Base-by-base conservation (phyloP, 2,797 vertebrate genomes). In the Lacerta viridis region DNA sequence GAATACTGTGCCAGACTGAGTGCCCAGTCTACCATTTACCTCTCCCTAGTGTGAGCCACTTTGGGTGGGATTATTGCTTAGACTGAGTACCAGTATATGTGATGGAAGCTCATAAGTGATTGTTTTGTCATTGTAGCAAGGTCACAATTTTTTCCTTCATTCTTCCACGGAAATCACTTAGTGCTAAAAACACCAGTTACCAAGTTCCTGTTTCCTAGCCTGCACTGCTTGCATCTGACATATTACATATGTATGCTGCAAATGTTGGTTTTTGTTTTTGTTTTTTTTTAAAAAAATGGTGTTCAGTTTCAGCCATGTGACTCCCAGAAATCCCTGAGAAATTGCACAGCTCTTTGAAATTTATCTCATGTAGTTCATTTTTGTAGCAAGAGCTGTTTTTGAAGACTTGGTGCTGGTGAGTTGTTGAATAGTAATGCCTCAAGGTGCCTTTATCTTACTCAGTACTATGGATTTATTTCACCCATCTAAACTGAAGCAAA, bases 301-400 rank as follows among this genome's bases (percentile, higher is more conserved):
- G 15, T n/a, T 85, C 68, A 13, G 18, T 85, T 80, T 78, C 59
- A 88, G 61, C 13, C 68, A 74, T 3, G 55, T 55, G 59, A 88
- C 71, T 89, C 29, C 41, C 33, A 87, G 69, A 77, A 23, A 71
- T 43, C 33, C 8, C n/a, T 80, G 46, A 87, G 85, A 89, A 93
- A 86, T n/a, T 39, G n/a, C 2, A 3, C 43, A 25, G 71, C n/a
- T 83, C 64, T 68, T 83, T 91, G 84, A 87, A 86, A 85, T 87
- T 75, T 90, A 90, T 64, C 43, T 90, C 77, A 43, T 61, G 17
- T 80, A 55, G 33, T 87, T 85, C 43, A 50, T 89, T 93, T 90
- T 81, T 64, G 61, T 89, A 33, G 76, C 88, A 66, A 93, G 78
- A 76, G 25, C 43, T 83, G 90, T 88, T 89, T 90, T 89, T 91